phyloP scores from a whole-genome alignment of 2,797 vertebrate genomes.

The Enteromius fasciolatus region DNA sequence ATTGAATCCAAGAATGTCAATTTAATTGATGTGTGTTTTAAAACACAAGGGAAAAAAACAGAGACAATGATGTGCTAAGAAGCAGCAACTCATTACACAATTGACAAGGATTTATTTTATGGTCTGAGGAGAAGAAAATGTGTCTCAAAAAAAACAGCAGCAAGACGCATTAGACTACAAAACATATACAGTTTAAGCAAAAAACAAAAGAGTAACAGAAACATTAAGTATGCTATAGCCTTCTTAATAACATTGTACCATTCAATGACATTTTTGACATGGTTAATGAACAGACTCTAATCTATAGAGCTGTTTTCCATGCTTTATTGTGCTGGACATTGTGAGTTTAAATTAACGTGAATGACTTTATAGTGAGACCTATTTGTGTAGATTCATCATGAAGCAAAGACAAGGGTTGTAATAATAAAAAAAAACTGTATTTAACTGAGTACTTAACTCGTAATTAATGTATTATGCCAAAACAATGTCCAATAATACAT shows the following conservation, averaged over 20 bases:
- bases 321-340: neutral
- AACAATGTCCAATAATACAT: neutral
- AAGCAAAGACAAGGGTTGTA: neutral
- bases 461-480: neutral
- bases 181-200: neutral
- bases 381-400: neutral
- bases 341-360: neutral
- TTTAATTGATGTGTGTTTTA: constrained; percentile 2
- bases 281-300: neutral
- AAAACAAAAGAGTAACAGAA: neutral
- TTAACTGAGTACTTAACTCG: neutral
- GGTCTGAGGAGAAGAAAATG: neutral
- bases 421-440: neutral
- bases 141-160: neutral
- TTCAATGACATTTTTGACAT: neutral
- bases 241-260: neutral
- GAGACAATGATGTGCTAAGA: neutral
- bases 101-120: neutral
- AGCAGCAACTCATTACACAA: constrained; percentile 1
- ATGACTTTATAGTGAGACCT: neutral
- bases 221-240: neutral
- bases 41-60: neutral
- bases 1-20: neutral
- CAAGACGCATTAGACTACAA: neutral
- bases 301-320: neutral